Base-by-base conservation (phyloP, 2,113 vertebrate genomes). In the Ptilorrhoa leucosticta region DNA sequence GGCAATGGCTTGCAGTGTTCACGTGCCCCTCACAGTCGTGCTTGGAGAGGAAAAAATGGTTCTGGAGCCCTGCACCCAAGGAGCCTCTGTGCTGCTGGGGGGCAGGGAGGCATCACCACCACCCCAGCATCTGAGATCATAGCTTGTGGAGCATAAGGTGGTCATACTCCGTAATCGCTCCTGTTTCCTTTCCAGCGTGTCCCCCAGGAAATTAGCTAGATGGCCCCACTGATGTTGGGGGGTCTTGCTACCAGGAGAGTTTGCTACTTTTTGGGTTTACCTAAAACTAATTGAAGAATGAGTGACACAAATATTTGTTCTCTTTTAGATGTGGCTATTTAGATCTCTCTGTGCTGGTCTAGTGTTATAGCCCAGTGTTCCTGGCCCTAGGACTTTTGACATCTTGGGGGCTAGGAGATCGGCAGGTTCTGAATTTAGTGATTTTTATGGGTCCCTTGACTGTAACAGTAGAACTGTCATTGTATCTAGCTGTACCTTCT, bases 391-490 rank as follows among this genome's bases (percentile, higher is more conserved):
- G 42, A 37, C 26, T 71, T 75, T 17, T 44, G n/a, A 39, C 5
- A 50, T 65, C 39, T 65, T 48, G 16, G 40, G 40, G 33, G 17
- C 17, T 64, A 35, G 70, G 44, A 81, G 42, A 37, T 4, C 30
- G 63, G 33, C 13, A 81, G 44, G 22, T 33, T 76, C 26, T 72
- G 40, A 85, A 85, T 45, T 51, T 14, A 53, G 12, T 30, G 18
- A n/a, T 64, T 78, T 92, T 61, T 48, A 15, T 14, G 22, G 33
- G 28, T n/a, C 3, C 8, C 11, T 82, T 37, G 35, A 18, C 44
- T 45, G 7, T 44, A 27, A 78, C 64, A 73, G 14, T 13, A 77
- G 18, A 69, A 21, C 5, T 22, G n/a, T 15, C 0, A 0, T 31
- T 61, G 23, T 30, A 40, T 65, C 28, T 39, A 11, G 28, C 28